A percentile compares a stretch with the other conserved stretches of the same genome.
These are phyloP conservation scores for Drosophila hamatofila DNA, from an alignment of 2,888 invertebrate genomes.

Conservation along the genomic window DNA sequence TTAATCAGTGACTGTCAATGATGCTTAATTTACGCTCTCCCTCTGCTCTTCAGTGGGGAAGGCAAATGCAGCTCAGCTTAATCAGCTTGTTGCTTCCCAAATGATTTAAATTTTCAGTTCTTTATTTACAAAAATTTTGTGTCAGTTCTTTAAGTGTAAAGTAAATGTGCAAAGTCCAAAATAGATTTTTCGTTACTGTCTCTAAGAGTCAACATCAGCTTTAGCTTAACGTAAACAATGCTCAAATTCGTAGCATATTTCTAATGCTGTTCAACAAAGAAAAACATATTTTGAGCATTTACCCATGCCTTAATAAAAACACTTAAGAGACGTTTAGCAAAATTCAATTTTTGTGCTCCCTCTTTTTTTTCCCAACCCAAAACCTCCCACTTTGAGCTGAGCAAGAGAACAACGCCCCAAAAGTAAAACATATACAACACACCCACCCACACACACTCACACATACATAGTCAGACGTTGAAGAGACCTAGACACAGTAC, in stretches of 20 bases:
- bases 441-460: slow-evolving; percentile 28
- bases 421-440: slow-evolving; percentile 54
- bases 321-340: slow-evolving; percentile 63
- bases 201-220: not conserved
- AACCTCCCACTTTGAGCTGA: slow-evolving; percentile 20
- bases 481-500: slow-evolving; percentile 54
- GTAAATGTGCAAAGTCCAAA: not conserved
- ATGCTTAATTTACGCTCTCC: slow-evolving; percentile 62
- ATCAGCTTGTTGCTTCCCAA: slow-evolving; percentile 46
- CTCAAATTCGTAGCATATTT: slow-evolving; percentile 8
- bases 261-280: slow-evolving; percentile 30
- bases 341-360: slow-evolving; percentile 57
- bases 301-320: slow-evolving; percentile 26
- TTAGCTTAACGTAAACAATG: slow-evolving; percentile 4
- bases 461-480: slow-evolving; percentile 26
- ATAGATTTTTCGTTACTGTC: not conserved
- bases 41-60: not conserved
- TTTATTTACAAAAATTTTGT: not conserved
- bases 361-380: slow-evolving; percentile 33
- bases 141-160: too few relatives aligned
- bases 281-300: slow-evolving; percentile 62
- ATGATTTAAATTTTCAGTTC: slow-evolving; percentile 20
- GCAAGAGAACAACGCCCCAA: slow-evolving; percentile 73
- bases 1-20: slow-evolving; percentile 77
- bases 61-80: not conserved